A percentile compares a stretch with the other conserved stretches of the same genome.
These are phyloP conservation scores for Dromiciops gliroides DNA, from an alignment of 2,113 vertebrate species.

Conservation along the genomic window DNA sequence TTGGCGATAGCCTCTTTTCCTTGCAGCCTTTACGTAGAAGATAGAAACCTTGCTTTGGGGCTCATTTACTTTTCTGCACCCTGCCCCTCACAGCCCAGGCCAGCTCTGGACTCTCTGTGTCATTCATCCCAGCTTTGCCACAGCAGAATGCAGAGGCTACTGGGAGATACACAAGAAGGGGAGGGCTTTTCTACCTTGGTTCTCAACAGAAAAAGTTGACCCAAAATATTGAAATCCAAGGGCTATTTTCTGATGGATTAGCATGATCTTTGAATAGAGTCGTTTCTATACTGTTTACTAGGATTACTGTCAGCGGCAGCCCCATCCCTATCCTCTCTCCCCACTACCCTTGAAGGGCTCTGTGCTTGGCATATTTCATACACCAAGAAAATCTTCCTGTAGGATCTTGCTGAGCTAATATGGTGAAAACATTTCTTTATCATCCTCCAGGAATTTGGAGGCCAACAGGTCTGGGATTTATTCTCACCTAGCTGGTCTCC, in stretches of 20 bases:
- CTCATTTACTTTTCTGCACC: slow-evolving; percentile 39
- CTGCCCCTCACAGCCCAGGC: slow-evolving; percentile 11
- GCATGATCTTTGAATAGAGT: slow-evolving; percentile 25
- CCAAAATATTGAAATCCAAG: slow-evolving; percentile 35
- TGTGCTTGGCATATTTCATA: slow-evolving; percentile 23
- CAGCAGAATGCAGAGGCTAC: background rate
- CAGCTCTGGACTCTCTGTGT: background rate
- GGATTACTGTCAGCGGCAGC: slow-evolving; percentile 78
- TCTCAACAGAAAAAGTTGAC: slow-evolving; percentile 49
- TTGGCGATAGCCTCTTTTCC: background rate
- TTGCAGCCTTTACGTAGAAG: background rate
- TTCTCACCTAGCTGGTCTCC: slow-evolving; percentile 54
- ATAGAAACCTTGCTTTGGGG: slow-evolving; percentile 5
- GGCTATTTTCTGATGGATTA: slow-evolving; percentile 46
- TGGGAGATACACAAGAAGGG: background rate
- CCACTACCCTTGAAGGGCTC: background rate
- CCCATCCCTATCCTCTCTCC: slow-evolving; percentile 49
- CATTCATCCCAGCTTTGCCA: background rate
- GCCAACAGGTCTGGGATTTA: slow-evolving; percentile 40
- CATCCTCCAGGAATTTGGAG: slow-evolving; percentile 55
- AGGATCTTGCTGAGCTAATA: slow-evolving; percentile 40
- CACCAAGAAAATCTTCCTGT: slow-evolving; percentile 56
- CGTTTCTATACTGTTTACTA: slow-evolving; percentile 61
- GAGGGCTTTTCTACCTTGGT: background rate
- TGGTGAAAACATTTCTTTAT: slow-evolving; percentile 12